These are phyloP conservation scores for Patella caerulea DNA, from an alignment of 2,888 invertebrate genomes.

Conservation along the genomic window DNA sequence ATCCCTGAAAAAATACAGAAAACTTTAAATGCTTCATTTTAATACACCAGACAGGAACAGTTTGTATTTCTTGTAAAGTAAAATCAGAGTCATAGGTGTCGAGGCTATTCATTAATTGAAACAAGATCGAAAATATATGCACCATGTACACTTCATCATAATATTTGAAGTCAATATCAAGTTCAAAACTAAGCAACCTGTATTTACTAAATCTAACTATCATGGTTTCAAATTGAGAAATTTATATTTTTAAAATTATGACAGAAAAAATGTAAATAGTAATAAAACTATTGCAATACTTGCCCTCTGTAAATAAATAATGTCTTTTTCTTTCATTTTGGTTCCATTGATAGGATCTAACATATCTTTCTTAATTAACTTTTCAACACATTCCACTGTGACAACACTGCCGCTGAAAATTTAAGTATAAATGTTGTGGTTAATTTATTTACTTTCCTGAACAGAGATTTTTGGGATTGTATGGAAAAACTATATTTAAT, in stretches of 20 bases:
- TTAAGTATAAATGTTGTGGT: not conserved
- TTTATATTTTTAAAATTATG: too few relatives aligned
- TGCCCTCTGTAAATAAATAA: constrained; percentile 91
- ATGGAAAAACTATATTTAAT: not conserved
- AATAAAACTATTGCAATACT: constrained; percentile 48
- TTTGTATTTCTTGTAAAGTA: too few relatives aligned
- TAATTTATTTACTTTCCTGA: not conserved
- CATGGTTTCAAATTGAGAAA: too few relatives aligned
- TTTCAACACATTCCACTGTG: constrained; percentile 96
- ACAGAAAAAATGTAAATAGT: not conserved
- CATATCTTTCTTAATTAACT: constrained; percentile 96
- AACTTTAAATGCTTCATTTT: not conserved
- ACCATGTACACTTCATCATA: too few relatives aligned
- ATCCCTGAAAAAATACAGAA: constrained; percentile 79
- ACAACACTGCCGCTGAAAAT: constrained; percentile 89
- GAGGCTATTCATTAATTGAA: too few relatives aligned
- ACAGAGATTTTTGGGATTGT: not conserved
- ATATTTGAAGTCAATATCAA: too few relatives aligned
- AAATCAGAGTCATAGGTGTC: too few relatives aligned
- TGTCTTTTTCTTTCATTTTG: constrained; percentile 87
- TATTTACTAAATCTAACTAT: too few relatives aligned
- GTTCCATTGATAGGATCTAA: constrained; percentile 91
- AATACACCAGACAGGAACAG: too few relatives aligned
- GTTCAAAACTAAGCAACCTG: too few relatives aligned
- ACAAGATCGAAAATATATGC: too few relatives aligned